These are phyloP conservation scores for Tympanuchus pallidicinctus DNA, from an alignment of 2,113 vertebrate genomes.

Conservation along the genomic window DNA sequence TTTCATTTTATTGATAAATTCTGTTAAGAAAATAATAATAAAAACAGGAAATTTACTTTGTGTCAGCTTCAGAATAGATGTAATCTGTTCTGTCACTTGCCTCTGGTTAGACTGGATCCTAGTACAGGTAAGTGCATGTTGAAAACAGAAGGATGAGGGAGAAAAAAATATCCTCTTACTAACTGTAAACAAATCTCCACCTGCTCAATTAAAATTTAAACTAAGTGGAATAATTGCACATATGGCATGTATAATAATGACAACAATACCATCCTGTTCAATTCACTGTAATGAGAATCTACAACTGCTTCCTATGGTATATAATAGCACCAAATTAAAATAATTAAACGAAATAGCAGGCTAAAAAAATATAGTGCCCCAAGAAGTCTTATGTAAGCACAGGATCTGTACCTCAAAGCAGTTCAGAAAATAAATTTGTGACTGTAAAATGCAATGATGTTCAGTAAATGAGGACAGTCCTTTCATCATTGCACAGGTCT, in stretches of 20 bases:
- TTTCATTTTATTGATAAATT: background rate
- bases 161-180: background rate
- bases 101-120: background rate
- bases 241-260: background rate
- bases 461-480: background rate
- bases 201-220: conserved; percentile 64
- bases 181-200: conserved; percentile 29
- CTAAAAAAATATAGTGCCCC: background rate
- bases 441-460: background rate
- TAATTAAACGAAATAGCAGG: background rate
- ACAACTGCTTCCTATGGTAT: background rate
- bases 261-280: background rate
- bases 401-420: background rate
- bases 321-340: background rate
- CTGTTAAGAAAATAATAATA: background rate
- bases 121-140: background rate
- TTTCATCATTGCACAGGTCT: background rate
- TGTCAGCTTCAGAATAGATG: background rate
- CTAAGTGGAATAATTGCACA: conserved; percentile 47
- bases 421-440: background rate
- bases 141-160: accelerated
- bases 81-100: accelerated
- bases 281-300: background rate
- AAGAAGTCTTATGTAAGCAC: background rate
- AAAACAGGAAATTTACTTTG: background rate